Evolutionary conservation across 2,888 invertebrate species (phyloP).

Genomic region (Xestobium rufovillosum): DNA sequence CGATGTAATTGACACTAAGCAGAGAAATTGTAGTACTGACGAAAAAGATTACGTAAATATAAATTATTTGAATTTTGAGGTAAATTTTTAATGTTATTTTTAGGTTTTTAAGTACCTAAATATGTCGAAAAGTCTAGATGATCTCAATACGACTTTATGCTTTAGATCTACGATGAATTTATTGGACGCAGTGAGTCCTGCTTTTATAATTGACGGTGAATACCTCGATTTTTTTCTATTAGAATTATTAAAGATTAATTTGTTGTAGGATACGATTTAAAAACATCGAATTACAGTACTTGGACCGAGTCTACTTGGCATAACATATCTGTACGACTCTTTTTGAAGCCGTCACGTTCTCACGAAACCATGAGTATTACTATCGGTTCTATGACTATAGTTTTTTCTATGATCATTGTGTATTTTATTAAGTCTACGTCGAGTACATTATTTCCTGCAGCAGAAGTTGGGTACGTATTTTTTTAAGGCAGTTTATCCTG

Average conservation of each 20-base stretch:
- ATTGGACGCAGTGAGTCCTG: slow-evolving; percentile 73
- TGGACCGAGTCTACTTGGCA: slow-evolving; percentile 89
- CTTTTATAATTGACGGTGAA: slow-evolving; percentile 64
- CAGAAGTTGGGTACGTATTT: too few relatives aligned
- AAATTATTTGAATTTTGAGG: slow-evolving; percentile 3
- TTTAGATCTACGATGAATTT: slow-evolving; percentile 66
- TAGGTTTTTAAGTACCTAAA: slow-evolving; percentile 46
- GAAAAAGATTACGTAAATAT: slow-evolving; percentile 36
- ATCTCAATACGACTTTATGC: slow-evolving; percentile 58
- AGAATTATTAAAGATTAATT: slow-evolving; percentile 6
- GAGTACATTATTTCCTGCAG: slow-evolving; percentile 42
- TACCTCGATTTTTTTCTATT: slow-evolving; percentile 6
- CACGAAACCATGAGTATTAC: slow-evolving; percentile 50
- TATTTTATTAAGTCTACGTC: slow-evolving; percentile 48
- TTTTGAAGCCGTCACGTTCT: slow-evolving; percentile 60
- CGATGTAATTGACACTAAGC: slow-evolving; percentile 34
- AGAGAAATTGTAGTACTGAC: slow-evolving; percentile 44
- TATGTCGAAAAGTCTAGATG: slow-evolving; percentile 49
- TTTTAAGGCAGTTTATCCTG: too few relatives aligned
- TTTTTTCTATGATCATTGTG: slow-evolving; percentile 47
- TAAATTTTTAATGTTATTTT: slow-evolving; percentile 22
- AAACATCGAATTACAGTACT: slow-evolving; percentile 69
- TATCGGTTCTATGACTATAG: slow-evolving; percentile 46
- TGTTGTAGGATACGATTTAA: slow-evolving; percentile 70
- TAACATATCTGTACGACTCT: slow-evolving; percentile 65